Evolutionary conservation across 2,888 invertebrate species (phyloP).

Genomic region (Nephrotoma appendiculata): DNA sequence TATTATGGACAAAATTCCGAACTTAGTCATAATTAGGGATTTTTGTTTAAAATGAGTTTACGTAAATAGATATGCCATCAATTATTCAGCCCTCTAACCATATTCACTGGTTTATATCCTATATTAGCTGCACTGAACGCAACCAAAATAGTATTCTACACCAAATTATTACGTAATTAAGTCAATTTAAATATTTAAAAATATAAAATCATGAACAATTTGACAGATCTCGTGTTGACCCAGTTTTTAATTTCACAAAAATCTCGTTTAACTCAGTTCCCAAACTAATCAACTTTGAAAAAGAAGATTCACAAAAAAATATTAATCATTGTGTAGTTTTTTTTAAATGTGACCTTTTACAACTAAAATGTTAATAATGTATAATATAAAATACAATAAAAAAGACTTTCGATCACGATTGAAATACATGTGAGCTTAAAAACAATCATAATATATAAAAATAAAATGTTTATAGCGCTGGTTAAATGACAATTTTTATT

Average conservation of each 20-base stretch:
- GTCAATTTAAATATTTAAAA: too few species aligned
- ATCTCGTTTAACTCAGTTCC: not conserved
- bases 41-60: too few species aligned
- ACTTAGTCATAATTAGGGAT: too few species aligned
- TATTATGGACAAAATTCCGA: too few species aligned
- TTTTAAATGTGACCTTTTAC: not conserved
- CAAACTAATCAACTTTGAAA: not conserved
- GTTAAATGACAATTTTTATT: not conserved
- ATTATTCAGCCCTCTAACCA: too few species aligned
- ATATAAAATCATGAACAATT: not conserved
- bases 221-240: not conserved
- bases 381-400: not conserved
- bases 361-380: not conserved
- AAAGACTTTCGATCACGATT: not conserved
- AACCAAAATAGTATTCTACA: not conserved
- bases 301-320: not conserved
- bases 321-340: not conserved
- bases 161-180: too few species aligned
- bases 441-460: not conserved
- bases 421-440: not conserved
- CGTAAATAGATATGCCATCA: too few species aligned
- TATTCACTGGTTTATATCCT: too few species aligned
- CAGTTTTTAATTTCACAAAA: not conserved
- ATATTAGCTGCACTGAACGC: not conserved
- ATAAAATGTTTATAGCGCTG: not conserved